A percentile compares a stretch with the other conserved stretches of the same genome.
Conservation (phyloP, 2,797 vertebrate species). For the Sebastes hubbsi region DNA sequence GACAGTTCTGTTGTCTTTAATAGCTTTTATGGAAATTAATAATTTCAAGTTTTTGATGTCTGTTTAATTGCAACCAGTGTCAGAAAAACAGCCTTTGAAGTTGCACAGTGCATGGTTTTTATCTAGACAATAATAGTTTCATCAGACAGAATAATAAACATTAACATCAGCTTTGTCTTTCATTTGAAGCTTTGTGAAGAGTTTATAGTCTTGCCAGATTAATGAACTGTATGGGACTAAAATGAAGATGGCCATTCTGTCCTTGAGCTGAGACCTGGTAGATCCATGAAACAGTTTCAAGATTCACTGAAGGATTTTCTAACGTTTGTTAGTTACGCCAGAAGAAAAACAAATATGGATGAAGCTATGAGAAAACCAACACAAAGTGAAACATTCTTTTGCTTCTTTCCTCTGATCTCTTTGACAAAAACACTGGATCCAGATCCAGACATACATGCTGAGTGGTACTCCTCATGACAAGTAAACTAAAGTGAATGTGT, state of each 20-base stretch:
- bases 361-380: background rate
- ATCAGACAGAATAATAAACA: conserved; percentile 12
- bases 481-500: background rate
- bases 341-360: background rate
- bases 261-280: background rate
- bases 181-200: background rate
- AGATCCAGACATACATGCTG: too few relatives aligned
- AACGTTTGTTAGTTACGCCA: background rate
- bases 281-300: background rate
- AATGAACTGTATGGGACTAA: background rate
- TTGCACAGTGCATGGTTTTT: background rate
- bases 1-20: background rate
- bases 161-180: conserved; percentile 8
- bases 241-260: background rate
- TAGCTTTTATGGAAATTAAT: background rate
- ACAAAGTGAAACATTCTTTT: background rate
- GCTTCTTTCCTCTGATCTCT: background rate
- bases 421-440: background rate
- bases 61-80: background rate
- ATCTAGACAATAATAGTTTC: background rate
- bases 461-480: background rate
- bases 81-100: background rate
- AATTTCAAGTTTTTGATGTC: background rate
- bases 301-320: background rate
- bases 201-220: conserved; percentile 11